phyloP scores from a whole-genome alignment of 2,797 vertebrate species.

The Rhyacichthys aspro region DNA sequence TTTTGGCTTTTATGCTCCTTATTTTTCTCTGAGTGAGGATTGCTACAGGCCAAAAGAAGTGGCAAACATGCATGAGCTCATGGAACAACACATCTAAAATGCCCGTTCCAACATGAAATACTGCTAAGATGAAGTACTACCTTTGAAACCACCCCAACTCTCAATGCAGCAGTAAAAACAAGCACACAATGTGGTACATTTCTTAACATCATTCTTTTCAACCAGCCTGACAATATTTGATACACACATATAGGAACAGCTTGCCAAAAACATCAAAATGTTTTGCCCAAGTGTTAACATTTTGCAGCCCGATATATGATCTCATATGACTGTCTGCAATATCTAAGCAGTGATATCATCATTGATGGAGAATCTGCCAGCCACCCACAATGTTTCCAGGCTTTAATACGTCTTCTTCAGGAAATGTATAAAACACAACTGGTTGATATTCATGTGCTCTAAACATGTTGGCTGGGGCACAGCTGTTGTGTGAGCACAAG shows the following conservation, averaged over 20 bases:
- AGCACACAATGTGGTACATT: conserved; percentile 53
- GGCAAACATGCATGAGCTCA: conserved; percentile 41
- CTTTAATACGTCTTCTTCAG: conserved; percentile 7
- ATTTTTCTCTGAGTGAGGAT: conserved; percentile 2
- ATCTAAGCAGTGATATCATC: conserved; percentile 56
- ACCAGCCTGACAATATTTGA: conserved; percentile 53
- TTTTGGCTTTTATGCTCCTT: conserved; percentile 5
- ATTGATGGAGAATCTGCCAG: conserved; percentile 34
- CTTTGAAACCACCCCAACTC: conserved; percentile 28
- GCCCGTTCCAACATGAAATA: conserved; percentile 29
- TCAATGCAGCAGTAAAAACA: conserved; percentile 47
- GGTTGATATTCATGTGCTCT: conserved; percentile 41
- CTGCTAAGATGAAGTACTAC: conserved; percentile 22
- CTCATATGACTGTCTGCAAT: conserved; percentile 43
- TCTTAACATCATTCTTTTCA: conserved; percentile 60
- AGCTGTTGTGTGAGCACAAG: conserved; percentile 53
- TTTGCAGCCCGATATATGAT: conserved; percentile 44
- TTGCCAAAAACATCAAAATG: conserved; percentile 63
- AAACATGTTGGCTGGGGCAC: conserved; percentile 51
- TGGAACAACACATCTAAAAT: conserved; percentile 25
- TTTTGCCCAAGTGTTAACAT: conserved; percentile 40
- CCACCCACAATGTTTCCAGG: conserved; percentile 38
- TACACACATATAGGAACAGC: conserved; percentile 48
- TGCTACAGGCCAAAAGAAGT: conserved; percentile 14
- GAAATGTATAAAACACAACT: conserved; percentile 27